Conservation (phyloP, 1,140 invertebrate genomes). For the Planococcus citri region DNA sequence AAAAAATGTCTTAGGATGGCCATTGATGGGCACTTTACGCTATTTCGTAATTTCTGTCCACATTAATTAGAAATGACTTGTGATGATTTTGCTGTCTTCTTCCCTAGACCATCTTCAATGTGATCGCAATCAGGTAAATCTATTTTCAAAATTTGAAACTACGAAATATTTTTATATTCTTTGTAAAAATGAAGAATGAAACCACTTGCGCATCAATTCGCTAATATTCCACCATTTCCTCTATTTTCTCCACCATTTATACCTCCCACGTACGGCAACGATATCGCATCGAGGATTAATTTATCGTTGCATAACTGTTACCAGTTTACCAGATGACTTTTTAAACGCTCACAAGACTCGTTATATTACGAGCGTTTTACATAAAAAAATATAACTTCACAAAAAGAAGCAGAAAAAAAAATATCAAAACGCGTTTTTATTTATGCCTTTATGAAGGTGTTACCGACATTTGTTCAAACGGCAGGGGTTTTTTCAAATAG, state of each 20-base stretch:
- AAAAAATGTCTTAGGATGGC: too few species aligned
- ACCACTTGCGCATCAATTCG: not conserved
- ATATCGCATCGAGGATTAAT: not conserved
- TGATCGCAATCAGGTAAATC: too few species aligned
- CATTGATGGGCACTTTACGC: too few species aligned
- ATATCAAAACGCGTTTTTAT: slow-evolving; percentile 3
- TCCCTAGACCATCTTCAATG: too few species aligned
- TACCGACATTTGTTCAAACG: slow-evolving; percentile 9
- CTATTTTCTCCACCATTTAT: not conserved
- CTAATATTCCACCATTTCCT: not conserved
- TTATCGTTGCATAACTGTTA: too few species aligned
- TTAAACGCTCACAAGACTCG: not conserved
- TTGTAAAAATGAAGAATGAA: not conserved
- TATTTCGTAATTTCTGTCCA: too few species aligned
- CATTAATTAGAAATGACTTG: too few species aligned
- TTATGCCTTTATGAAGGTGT: slow-evolving; percentile 15
- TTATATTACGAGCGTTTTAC: not conserved
- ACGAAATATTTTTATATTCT: too few species aligned
- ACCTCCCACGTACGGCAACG: not conserved
- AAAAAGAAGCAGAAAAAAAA: slow-evolving; percentile 1
- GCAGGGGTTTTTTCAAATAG: not conserved
- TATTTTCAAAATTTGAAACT: too few species aligned
- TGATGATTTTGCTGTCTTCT: too few species aligned
- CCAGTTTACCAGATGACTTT: not conserved
- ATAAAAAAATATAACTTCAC: not conserved